These are phyloP conservation scores for Elmis aenea DNA, from an alignment of 2,888 invertebrate species.

Conservation along the genomic window DNA sequence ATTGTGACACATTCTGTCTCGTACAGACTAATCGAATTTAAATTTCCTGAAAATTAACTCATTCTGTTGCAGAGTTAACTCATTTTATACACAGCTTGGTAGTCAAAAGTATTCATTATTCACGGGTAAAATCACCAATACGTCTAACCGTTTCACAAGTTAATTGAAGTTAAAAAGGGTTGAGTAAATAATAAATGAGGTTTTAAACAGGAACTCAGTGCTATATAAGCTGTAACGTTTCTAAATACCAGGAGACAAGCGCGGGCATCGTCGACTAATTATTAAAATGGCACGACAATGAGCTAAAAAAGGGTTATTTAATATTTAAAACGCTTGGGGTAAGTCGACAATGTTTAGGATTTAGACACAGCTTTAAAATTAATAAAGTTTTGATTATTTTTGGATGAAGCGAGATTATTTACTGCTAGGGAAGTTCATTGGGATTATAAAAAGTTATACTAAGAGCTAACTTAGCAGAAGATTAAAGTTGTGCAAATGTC, in stretches of 20 bases:
- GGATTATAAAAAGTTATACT: too few species aligned
- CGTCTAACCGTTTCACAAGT: conserved; percentile 34
- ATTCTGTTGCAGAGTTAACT: too few species aligned
- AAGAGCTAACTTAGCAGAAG: too few species aligned
- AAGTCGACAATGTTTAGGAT: conserved; percentile 21
- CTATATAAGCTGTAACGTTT: conserved; percentile 26
- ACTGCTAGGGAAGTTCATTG: too few species aligned
- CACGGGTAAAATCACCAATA: conserved; percentile 37
- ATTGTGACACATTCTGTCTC: too few species aligned
- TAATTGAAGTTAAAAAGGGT: conserved; percentile 47
- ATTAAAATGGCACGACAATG: conserved; percentile 39
- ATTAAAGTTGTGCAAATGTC: too few species aligned
- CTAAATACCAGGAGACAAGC: conserved; percentile 30
- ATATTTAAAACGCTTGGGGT: conserved; percentile 27
- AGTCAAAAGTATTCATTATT: conserved; percentile 33
- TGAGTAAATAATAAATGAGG: conserved; percentile 37
- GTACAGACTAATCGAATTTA: too few species aligned
- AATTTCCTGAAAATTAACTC: too few species aligned
- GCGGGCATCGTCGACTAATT: conserved; percentile 35
- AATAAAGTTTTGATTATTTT: conserved; percentile 17
- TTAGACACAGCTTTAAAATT: conserved; percentile 23
- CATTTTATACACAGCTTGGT: too few species aligned
- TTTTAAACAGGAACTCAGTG: conserved; percentile 35
- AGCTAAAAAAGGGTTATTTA: conserved; percentile 36
- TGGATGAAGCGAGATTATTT: too few species aligned